Conservation (phyloP, 2,888 invertebrate genomes). For the Plebejus argus region DNA sequence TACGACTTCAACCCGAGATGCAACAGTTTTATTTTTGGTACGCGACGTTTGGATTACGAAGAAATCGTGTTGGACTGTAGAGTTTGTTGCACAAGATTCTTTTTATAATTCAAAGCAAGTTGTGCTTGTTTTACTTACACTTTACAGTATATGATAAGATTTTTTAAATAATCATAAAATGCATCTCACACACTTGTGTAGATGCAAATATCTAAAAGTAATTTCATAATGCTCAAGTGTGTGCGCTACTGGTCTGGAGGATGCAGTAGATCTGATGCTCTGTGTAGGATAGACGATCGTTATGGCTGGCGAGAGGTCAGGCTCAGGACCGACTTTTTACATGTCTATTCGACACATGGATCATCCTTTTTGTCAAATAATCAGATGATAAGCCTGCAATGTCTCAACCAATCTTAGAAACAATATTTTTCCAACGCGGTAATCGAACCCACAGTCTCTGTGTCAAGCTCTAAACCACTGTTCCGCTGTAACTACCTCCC, state of each 20-base stretch:
- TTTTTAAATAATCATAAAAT: too few relatives aligned
- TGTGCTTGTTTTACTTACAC: not conserved
- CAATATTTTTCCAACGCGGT: not conserved
- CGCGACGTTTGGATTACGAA: constrained; percentile 17
- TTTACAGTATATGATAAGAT: too few relatives aligned
- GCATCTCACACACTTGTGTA: not conserved
- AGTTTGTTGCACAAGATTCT: not conserved
- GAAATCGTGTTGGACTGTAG: not conserved
- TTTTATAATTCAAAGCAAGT: not conserved
- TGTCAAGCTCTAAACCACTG: too few relatives aligned
- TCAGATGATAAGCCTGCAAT: too few relatives aligned
- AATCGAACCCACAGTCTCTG: not conserved
- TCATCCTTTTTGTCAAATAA: not conserved
- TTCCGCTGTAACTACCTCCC: too few relatives aligned
- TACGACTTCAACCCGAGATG: constrained; percentile 24
- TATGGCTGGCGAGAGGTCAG: not conserved
- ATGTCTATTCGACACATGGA: not conserved
- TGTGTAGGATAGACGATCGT: not conserved
- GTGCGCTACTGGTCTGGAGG: too few relatives aligned
- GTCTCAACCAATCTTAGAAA: too few relatives aligned
- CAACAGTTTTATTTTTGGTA: constrained; percentile 30
- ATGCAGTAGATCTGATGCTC: too few relatives aligned
- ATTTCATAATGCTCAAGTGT: not conserved
- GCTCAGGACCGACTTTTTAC: not conserved
- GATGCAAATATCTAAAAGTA: not conserved